Conservation (phyloP, 2,113 vertebrate species). For the Mormyrus iriodes region DNA sequence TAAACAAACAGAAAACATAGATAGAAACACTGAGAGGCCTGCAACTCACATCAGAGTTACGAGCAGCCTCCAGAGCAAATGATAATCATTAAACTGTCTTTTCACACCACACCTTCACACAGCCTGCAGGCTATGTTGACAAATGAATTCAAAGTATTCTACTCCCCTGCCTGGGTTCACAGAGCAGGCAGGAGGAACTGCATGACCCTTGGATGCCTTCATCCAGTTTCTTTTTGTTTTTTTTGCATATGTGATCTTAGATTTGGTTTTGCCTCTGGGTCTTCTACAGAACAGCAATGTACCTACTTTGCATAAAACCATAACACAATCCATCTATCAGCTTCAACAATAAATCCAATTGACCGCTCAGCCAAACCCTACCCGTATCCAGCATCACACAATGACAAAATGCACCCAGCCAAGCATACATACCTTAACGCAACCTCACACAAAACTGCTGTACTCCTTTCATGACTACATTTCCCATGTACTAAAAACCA, state of each 20-base stretch:
- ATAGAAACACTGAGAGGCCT: background rate
- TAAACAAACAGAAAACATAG: background rate
- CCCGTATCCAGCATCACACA: background rate
- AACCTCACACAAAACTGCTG: background rate
- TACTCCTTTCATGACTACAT: background rate
- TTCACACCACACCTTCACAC: constrained; percentile 21
- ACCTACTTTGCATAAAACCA: background rate
- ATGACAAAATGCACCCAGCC: background rate
- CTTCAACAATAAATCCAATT: background rate
- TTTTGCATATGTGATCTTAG: background rate
- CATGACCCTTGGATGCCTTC: background rate
- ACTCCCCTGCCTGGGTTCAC: constrained; percentile 31
- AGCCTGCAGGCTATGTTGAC: constrained; percentile 28
- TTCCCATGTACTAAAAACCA: background rate
- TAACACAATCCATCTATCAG: background rate
- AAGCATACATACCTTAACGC: background rate
- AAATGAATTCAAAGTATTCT: constrained; percentile 19
- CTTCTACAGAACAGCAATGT: background rate
- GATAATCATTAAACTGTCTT: constrained; percentile 20
- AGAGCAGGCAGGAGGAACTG: constrained; percentile 29
- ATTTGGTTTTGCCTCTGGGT: background rate
- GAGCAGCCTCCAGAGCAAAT: constrained; percentile 6
- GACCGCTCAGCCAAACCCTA: background rate
- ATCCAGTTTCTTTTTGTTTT: background rate
- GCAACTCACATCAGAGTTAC: background rate